A percentile compares a stretch with the other conserved stretches of the same genome.
These are phyloP conservation scores for Calosoma granatense DNA, from an alignment of 1,140 invertebrate species.

Conservation along the genomic window DNA sequence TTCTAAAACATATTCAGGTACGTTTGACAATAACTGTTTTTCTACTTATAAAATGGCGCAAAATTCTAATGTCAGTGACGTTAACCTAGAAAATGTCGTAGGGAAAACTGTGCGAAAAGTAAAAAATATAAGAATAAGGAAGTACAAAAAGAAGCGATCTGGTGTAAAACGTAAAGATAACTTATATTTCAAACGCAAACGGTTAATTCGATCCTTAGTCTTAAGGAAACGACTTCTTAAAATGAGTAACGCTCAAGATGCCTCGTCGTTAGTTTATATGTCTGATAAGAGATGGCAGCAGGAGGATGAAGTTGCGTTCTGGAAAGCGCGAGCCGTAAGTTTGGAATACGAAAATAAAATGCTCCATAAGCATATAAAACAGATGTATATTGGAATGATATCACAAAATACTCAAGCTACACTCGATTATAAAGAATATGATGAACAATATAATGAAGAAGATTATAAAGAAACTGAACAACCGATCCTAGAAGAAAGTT, in stretches of 20 bases:
- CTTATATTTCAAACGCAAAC: background rate
- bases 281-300: slow-evolving; percentile 33
- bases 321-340: slow-evolving; percentile 52
- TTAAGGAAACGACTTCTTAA: background rate
- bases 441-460: background rate
- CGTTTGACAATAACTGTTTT: background rate
- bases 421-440: background rate
- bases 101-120: background rate
- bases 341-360: slow-evolving; percentile 53
- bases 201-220: background rate
- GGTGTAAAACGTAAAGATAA: background rate
- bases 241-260: background rate
- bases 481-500: background rate
- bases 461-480: slow-evolving; percentile 7
- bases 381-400: slow-evolving; percentile 19
- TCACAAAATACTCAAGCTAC: background rate
- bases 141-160: background rate
- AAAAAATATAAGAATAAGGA: background rate
- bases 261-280: background rate
- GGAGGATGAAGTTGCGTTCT: slow-evolving; percentile 48
- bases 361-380: slow-evolving; percentile 34
- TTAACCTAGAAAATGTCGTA: background rate
- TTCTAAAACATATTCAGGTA: no score
- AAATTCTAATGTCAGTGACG: background rate
- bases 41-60: background rate